Evolutionary conservation across 2,797 vertebrate genomes (phyloP).

Genomic region (Sebastes trivittatus): DNA sequence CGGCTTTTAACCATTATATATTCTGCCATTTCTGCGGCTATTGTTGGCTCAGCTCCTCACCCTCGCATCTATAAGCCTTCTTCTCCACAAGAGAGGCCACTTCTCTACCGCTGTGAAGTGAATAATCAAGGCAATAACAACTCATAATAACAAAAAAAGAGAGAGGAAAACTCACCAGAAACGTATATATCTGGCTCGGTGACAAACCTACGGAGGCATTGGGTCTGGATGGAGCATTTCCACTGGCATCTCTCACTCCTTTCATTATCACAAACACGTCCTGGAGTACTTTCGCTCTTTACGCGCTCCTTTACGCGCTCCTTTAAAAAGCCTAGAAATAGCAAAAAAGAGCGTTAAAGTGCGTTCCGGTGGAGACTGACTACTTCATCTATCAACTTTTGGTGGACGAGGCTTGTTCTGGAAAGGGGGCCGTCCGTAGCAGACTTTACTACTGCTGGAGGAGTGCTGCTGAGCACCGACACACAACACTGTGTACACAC

Average conservation of each 20-base stretch:
- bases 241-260: conserved; percentile 73
- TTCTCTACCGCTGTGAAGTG: background rate
- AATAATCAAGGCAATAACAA: no score
- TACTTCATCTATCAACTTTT: conserved; percentile 64
- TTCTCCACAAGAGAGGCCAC: background rate
- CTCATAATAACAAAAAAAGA: background rate
- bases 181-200: conserved; percentile 59
- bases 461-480: conserved; percentile 72
- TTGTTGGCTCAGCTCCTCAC: conserved; percentile 23
- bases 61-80: background rate
- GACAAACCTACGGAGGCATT: conserved; percentile 83
- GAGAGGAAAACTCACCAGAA: conserved; percentile 73
- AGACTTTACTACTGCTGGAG: conserved; percentile 79
- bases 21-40: conserved; percentile 26
- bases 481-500: conserved; percentile 79
- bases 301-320: background rate
- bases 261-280: conserved; percentile 51
- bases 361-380: conserved; percentile 10
- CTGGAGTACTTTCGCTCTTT: conserved; percentile 7
- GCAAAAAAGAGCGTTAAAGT: background rate
- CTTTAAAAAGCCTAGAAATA: background rate
- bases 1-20: conserved; percentile 30
- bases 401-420: conserved; percentile 64
- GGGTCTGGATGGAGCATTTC: conserved; percentile 78
- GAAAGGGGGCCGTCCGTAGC: conserved; percentile 67